Evolutionary conservation across 1,140 invertebrate species (phyloP).

Genomic region (Helicoverpa armigera): DNA sequence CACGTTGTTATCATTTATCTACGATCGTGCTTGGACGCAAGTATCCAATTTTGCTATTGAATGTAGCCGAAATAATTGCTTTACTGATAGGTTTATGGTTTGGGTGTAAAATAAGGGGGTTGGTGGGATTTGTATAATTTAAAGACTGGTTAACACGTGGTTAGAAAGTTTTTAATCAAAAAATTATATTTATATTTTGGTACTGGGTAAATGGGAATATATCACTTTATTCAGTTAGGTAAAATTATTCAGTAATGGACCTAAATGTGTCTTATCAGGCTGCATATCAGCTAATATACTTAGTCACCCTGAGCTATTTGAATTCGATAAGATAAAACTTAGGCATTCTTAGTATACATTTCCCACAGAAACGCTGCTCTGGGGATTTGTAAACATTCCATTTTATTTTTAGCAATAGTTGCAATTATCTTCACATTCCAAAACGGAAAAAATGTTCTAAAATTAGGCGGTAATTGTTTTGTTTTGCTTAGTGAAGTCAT

Average conservation of each 20-base stretch:
- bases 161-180: not conserved
- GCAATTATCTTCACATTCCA: too few species aligned
- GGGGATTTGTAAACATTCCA: not conserved
- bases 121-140: not conserved
- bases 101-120: too few species aligned
- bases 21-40: not conserved
- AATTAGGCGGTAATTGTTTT: not conserved
- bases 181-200: not conserved
- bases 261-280: constrained; percentile 13
- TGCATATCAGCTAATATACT: constrained; percentile 32
- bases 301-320: constrained; percentile 32
- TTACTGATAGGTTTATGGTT: too few species aligned
- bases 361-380: constrained; percentile 1
- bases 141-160: not conserved
- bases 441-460: too few species aligned
- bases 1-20: not conserved
- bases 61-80: not conserved
- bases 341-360: not conserved
- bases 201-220: not conserved
- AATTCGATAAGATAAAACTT: constrained; percentile 49
- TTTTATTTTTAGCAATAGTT: not conserved
- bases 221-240: not conserved
- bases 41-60: too few species aligned
- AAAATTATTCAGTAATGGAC: not conserved
- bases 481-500: constrained; percentile 38